phyloP scores from a whole-genome alignment of 2,113 vertebrate genomes.

The Centropristis striata region DNA sequence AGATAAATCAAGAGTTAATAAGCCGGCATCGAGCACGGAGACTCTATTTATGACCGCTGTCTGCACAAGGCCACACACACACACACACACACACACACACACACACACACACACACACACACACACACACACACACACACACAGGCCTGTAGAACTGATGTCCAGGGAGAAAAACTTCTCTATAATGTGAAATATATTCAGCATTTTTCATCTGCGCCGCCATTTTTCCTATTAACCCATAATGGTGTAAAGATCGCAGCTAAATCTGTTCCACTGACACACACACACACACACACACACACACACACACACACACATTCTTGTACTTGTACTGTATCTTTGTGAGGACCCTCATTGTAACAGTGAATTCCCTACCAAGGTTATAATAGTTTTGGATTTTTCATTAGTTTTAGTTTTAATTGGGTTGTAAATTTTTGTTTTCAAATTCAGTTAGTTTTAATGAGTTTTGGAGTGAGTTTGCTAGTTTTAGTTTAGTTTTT shows the following conservation, averaged over 20 bases:
- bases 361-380: no score
- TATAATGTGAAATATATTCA: constrained; percentile 64
- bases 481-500: no score
- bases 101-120: constrained; percentile 22
- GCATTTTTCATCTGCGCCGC: constrained; percentile 65
- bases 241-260: constrained; percentile 59
- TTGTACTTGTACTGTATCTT: no score
- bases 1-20: constrained; percentile 83
- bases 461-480: no score
- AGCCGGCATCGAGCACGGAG: constrained; percentile 63
- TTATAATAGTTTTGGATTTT: no score
- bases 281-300: constrained; percentile 19
- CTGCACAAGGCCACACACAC: constrained; percentile 74
- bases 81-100: constrained; percentile 28
- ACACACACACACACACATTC: constrained; percentile 3
- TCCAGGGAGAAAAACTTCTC: constrained; percentile 43
- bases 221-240: constrained; percentile 69
- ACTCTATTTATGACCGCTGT: constrained; percentile 76
- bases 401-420: no score
- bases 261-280: constrained; percentile 55
- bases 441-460: no score
- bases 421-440: no score
- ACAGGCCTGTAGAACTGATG: constrained; percentile 32
- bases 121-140: constrained; percentile 38
- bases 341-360: no score